Evolutionary conservation across 2,113 vertebrate species (phyloP).

Genomic region (Seriola quinqueradiata): DNA sequence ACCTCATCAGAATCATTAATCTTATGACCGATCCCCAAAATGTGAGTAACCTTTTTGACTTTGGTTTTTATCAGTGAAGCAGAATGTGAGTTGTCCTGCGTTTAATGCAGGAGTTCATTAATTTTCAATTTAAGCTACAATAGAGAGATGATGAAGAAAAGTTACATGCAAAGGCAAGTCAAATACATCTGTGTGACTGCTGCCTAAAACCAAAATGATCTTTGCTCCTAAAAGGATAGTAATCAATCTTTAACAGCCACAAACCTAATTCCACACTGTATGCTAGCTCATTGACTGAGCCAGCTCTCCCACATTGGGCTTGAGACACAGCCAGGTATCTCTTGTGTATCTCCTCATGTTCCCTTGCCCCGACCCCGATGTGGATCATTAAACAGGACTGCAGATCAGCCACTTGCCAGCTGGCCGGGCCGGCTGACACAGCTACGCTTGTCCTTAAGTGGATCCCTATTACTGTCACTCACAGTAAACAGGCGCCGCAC

Average conservation of each 20-base stretch:
- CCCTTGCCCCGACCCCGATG: conserved; percentile 66
- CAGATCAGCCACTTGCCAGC: conserved; percentile 74
- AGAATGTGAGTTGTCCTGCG: conserved; percentile 37
- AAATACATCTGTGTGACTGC: conserved; percentile 15
- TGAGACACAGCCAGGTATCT: conserved; percentile 74
- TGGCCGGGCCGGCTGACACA: conserved; percentile 50
- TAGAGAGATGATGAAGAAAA: conserved; percentile 33
- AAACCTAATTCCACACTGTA: conserved; percentile 47
- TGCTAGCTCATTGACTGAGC: conserved; percentile 42
- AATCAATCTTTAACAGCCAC: conserved; percentile 50
- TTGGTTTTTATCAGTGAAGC: conserved; percentile 9
- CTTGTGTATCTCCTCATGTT: conserved; percentile 65
- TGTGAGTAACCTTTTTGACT: conserved; percentile 15
- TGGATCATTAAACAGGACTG: conserved; percentile 75
- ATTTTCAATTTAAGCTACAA: conserved; percentile 40
- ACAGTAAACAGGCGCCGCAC: conserved; percentile 64
- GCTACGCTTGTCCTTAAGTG: conserved; percentile 74
- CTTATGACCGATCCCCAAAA: conserved; percentile 52
- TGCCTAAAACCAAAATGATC: background rate
- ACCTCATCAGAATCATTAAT: conserved; percentile 73
- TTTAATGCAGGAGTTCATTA: conserved; percentile 46
- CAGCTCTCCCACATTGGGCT: conserved; percentile 57
- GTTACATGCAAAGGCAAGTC: conserved; percentile 13
- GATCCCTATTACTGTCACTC: conserved; percentile 78
- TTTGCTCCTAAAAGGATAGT: background rate